Evolutionary conservation across 2,797 vertebrate genomes (phyloP).

Genomic region (Spheniscus humboldti): DNA sequence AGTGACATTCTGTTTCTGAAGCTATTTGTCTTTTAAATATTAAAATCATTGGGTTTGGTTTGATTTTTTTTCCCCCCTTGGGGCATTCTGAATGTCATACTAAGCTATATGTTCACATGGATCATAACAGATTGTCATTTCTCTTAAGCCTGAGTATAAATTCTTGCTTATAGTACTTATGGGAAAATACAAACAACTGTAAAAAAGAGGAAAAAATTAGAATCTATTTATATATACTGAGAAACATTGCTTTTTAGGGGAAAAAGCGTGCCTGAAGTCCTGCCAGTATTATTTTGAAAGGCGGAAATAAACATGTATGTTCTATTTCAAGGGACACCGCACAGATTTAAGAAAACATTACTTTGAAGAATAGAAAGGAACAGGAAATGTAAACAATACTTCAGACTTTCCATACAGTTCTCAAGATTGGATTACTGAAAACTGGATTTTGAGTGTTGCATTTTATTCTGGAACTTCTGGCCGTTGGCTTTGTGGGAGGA

Average conservation of each 20-base stretch:
- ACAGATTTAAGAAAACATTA: background rate
- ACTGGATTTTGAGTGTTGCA: background rate
- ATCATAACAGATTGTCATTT: background rate
- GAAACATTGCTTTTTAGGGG: background rate
- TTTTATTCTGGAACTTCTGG: background rate
- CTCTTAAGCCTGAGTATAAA: background rate
- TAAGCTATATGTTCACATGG: background rate
- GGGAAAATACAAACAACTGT: background rate
- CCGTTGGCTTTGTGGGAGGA: background rate
- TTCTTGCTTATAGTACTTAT: background rate
- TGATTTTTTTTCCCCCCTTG: background rate
- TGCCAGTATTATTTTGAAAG: constrained; percentile 1
- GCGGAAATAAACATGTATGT: background rate
- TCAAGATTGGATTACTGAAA: background rate
- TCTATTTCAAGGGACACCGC: background rate
- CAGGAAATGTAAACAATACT: background rate
- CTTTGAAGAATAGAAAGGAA: background rate
- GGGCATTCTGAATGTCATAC: background rate
- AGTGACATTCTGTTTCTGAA: background rate
- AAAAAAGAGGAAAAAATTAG: background rate
- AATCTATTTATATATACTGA: background rate
- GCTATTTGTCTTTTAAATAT: background rate
- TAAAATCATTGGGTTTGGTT: background rate
- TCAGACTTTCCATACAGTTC: background rate
- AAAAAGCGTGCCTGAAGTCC: background rate